phyloP scores from a whole-genome alignment of 2,797 vertebrate genomes.

The Molothrus ater region DNA sequence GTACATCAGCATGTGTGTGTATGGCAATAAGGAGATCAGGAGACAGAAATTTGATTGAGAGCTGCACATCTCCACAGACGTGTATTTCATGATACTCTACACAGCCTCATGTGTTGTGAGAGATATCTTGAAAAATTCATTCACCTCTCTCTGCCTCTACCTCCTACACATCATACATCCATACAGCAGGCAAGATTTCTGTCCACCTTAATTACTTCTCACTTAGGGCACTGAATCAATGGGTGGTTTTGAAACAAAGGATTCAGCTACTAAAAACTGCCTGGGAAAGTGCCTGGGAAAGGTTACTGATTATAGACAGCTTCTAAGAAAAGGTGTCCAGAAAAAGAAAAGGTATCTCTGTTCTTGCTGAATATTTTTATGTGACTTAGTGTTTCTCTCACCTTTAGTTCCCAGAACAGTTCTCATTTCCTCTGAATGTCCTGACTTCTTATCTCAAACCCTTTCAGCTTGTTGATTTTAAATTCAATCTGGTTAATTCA shows the following conservation, averaged over 20 bases:
- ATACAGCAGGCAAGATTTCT: slow-evolving; percentile 4
- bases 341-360: slow-evolving; percentile 34
- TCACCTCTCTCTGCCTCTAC: background rate
- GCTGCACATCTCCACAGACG: background rate
- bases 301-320: slow-evolving; percentile 33
- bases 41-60: background rate
- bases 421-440: slow-evolving; percentile 57
- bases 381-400: slow-evolving; percentile 50
- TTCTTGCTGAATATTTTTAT: slow-evolving; percentile 41
- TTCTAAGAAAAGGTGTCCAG: slow-evolving; percentile 38
- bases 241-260: slow-evolving; percentile 66
- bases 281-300: slow-evolving; percentile 37
- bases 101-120: background rate
- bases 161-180: background rate
- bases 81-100: background rate
- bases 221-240: slow-evolving; percentile 53
- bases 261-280: slow-evolving; percentile 52
- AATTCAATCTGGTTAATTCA: slow-evolving; percentile 52
- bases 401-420: slow-evolving; percentile 58
- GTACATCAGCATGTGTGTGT: background rate
- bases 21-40: background rate
- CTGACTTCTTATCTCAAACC: slow-evolving; percentile 52
- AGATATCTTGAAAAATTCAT: background rate
- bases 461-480: slow-evolving; percentile 59
- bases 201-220: slow-evolving; percentile 45